Evolutionary conservation across 2,888 invertebrate genomes (phyloP).

Genomic region (Coleophora flavipennella): DNA sequence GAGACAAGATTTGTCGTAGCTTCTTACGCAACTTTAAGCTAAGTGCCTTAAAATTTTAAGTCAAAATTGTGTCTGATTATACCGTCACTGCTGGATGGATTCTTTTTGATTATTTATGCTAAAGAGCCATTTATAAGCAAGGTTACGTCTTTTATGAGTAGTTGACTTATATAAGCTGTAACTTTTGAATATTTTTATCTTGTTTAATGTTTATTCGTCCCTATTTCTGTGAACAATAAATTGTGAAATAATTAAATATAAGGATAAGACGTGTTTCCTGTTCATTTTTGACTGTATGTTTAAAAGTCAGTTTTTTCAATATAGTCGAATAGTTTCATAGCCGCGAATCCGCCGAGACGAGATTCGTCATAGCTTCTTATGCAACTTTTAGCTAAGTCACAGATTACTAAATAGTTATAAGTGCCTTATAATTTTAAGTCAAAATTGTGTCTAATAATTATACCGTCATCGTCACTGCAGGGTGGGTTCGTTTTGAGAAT

Average conservation of each 20-base stretch:
- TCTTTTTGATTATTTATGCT: conserved; percentile 16
- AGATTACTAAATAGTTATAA: too few species aligned
- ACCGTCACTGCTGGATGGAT: conserved; percentile 24
- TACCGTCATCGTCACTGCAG: conserved; percentile 24
- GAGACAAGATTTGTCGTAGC: conserved; percentile 34
- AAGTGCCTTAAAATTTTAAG: conserved; percentile 59
- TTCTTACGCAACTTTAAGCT: conserved; percentile 39
- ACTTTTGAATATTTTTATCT: too few species aligned
- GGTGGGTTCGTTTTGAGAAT: conserved; percentile 23
- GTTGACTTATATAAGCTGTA: too few species aligned
- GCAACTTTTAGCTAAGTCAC: conserved; percentile 43
- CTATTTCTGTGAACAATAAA: too few species aligned
- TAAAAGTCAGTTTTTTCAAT: too few species aligned
- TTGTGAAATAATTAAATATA: too few species aligned
- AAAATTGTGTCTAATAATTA: conserved; percentile 38
- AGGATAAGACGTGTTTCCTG: too few species aligned
- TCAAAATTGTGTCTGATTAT: conserved; percentile 39
- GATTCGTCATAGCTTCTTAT: conserved; percentile 30
- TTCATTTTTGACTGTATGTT: too few species aligned
- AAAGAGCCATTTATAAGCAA: too few species aligned
- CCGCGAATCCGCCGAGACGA: conserved; percentile 28
- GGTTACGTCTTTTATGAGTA: too few species aligned
- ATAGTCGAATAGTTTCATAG: too few species aligned
- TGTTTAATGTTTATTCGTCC: too few species aligned
- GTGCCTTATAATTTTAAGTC: conserved; percentile 58